Evolutionary conservation across 2,888 invertebrate genomes (phyloP).

Genomic region (Danaus chrysippus): DNA sequence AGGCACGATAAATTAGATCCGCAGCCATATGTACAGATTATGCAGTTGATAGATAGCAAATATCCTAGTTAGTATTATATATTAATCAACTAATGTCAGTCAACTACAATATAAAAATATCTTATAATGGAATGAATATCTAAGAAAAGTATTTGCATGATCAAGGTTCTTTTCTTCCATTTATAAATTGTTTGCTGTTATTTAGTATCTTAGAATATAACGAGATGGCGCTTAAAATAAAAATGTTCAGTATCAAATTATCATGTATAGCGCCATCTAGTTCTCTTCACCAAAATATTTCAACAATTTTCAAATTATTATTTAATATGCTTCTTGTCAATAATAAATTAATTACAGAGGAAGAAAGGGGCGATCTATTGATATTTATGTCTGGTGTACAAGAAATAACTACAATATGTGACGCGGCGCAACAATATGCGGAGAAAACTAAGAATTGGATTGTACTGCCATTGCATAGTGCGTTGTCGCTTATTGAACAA

Average conservation of each 20-base stretch:
- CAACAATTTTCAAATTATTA: too few relatives aligned
- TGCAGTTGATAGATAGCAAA: slow-evolving; percentile 95
- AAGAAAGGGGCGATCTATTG: slow-evolving; percentile 94
- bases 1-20: slow-evolving; percentile 91
- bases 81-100: too few relatives aligned
- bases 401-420: slow-evolving; percentile 93
- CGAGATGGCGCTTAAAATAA: too few relatives aligned
- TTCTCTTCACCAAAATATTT: too few relatives aligned
- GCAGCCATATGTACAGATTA: slow-evolving; percentile 93
- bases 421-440: slow-evolving; percentile 90
- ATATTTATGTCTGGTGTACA: slow-evolving; percentile 97
- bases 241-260: too few relatives aligned
- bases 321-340: too few relatives aligned
- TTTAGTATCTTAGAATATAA: too few relatives aligned
- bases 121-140: background rate
- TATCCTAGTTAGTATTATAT: slow-evolving; percentile 81
- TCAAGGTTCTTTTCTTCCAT: background rate
- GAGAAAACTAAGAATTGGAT: slow-evolving; percentile 92
- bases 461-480: slow-evolving; percentile 94
- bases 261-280: too few relatives aligned
- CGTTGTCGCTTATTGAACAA: slow-evolving; percentile 95
- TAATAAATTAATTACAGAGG: slow-evolving; percentile 58
- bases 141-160: background rate
- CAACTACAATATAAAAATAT: too few relatives aligned
- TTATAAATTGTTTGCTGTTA: too few relatives aligned